Percentiles rank a stretch among this genome's conserved stretches.
Evolutionary conservation across 2,113 vertebrate species (phyloP).

Genomic region (Pollachius pollachius): DNA sequence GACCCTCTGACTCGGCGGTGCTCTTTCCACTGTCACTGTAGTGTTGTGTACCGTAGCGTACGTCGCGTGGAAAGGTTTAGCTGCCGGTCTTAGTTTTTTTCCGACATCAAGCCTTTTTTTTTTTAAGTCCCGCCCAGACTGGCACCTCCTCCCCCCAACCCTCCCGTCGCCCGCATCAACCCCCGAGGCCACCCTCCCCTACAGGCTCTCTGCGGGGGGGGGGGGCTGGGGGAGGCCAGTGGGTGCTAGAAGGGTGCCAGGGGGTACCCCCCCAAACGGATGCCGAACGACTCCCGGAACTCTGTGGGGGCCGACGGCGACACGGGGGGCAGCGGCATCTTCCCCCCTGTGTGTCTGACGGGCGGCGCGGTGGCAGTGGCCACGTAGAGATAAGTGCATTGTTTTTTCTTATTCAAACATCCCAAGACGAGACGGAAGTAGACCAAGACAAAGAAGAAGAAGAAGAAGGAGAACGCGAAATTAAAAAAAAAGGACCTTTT

Average conservation of each 20-base stretch:
- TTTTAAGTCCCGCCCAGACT: constrained; percentile 31
- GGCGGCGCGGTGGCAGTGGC: constrained; percentile 61
- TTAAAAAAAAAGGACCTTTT: constrained; percentile 47
- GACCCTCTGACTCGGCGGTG: constrained; percentile 30
- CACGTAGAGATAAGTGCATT: constrained; percentile 75
- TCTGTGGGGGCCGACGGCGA: constrained; percentile 50
- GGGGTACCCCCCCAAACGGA: too few species aligned
- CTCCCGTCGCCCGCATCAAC: constrained; percentile 6
- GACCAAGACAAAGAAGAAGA: background rate
- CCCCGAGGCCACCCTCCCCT: constrained; percentile 36
- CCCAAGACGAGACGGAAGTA: constrained; percentile 12
- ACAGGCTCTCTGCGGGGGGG: constrained; percentile 11
- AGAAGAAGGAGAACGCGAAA: too few species aligned
- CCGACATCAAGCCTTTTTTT: constrained; percentile 31
- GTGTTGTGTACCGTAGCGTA: constrained; percentile 67
- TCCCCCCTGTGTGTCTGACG: constrained; percentile 66
- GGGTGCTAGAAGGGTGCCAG: too few species aligned
- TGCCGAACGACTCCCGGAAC: constrained; percentile 46
- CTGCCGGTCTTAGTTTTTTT: constrained; percentile 43
- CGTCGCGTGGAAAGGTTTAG: constrained; percentile 61
- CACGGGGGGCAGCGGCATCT: constrained; percentile 51
- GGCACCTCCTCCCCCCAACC: constrained; percentile 18
- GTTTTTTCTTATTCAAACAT: constrained; percentile 73
- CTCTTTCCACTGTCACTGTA: constrained; percentile 52
- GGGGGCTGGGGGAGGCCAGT: constrained; percentile 7